Base-by-base conservation (phyloP, 2,113 vertebrate genomes). In the cattle (Bos taurus) region DNA sequence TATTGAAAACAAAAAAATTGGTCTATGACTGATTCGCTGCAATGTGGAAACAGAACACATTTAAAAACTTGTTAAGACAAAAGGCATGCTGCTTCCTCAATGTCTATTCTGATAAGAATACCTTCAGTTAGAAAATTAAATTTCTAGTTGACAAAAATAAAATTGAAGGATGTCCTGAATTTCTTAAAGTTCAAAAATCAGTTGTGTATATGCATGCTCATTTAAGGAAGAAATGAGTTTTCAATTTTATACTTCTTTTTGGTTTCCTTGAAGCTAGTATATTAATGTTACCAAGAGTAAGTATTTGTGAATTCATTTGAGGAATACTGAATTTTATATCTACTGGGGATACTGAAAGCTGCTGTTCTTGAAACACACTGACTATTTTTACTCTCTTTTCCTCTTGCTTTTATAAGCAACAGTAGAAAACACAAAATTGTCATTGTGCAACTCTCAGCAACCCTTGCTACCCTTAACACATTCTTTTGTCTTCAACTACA, bases 401-500 rank as follows among this genome's bases (percentile, higher is more conserved):
- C 97, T 77, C 86, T 9, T 15, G 48, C 62, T 98, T 98, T 98
- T 82, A 88, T 52, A 92, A 96, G 85, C 16, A 1, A 26, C 96
- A 88, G 67, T 56, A 57, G 48, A 96, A 88, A 74, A 23, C 36
- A 97, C 46, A 98, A 96, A 97, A 98, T 98, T 98, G 98, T 96
- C 64, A 95, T 91, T 81, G 78, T 95, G 67, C 77, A 97, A 96
- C 54, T 95, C 84, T 97, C 90, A 19, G 92, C 91, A 95, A 62
- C 5, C 0, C 9, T 88, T 56, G 56, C 60, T 26, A 78, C 60
- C 46, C 85, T 86, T 95, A 1, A 0, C 93, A 93, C 92, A 91
- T 93, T 97, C 88, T 96, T 98, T 98, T 98, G 78, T 98, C 98
- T 98, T 98, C 97, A 83, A 91, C 97, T 98, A 92, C 95, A 98